phyloP scores from a whole-genome alignment of 2,888 invertebrate genomes.

The Drosophila mulleri region DNA sequence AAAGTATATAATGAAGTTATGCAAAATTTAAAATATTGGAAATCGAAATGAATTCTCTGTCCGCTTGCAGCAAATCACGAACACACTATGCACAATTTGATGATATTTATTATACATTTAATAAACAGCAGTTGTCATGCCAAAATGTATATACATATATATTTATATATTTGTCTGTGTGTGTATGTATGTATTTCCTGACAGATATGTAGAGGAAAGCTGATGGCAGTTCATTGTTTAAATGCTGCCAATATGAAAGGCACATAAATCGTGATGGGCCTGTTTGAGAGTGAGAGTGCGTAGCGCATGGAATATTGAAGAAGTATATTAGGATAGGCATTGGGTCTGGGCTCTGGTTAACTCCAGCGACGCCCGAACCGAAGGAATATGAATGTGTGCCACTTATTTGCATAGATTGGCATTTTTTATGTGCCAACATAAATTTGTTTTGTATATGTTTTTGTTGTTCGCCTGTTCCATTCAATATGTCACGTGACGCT shows the following conservation, averaged over 20 bases:
- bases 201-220: conserved; percentile 10
- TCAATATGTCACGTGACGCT: conserved; percentile 73
- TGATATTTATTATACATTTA: conserved; percentile 34
- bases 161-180: background rate
- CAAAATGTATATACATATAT: conserved; percentile 7
- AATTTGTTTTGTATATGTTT: conserved; percentile 28
- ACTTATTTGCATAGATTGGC: conserved; percentile 79
- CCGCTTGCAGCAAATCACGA: background rate
- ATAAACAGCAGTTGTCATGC: conserved; percentile 62
- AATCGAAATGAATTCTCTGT: background rate
- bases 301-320: conserved; percentile 17
- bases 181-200: conserved; percentile 1
- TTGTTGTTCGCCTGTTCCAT: conserved; percentile 19
- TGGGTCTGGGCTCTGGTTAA: background rate
- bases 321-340: conserved; percentile 3
- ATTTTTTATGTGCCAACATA: conserved; percentile 65
- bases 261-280: conserved; percentile 61
- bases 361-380: background rate
- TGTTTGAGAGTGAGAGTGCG: conserved; percentile 2
- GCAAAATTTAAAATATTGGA: background rate
- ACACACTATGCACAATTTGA: background rate
- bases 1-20: background rate
- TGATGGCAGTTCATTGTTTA: conserved; percentile 70
- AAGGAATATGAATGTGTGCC: conserved; percentile 59
- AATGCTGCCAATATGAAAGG: conserved; percentile 70